These are phyloP conservation scores for Scomber colias DNA, from an alignment of 2,113 vertebrate species.

Conservation along the genomic window DNA sequence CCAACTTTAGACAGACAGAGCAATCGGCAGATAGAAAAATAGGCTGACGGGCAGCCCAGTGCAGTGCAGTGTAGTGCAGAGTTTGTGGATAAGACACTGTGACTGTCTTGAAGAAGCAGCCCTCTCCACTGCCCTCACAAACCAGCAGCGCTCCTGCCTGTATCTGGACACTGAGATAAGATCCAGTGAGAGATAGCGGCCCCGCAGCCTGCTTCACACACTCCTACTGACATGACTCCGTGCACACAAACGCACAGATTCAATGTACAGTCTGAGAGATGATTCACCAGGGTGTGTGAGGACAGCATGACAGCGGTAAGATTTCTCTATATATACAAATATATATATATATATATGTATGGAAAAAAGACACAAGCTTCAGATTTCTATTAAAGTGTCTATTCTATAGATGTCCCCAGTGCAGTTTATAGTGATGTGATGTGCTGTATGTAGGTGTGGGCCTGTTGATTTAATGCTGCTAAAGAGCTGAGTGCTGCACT, in stretches of 20 bases:
- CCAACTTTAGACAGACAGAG: conserved; percentile 51
- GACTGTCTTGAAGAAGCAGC: conserved; percentile 62
- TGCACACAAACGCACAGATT: neutral
- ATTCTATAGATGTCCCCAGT: conserved; percentile 65
- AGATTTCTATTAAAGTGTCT: conserved; percentile 50
- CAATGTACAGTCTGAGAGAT: conserved; percentile 24
- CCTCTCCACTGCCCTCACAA: conserved; percentile 65
- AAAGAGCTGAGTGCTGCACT: conserved; percentile 75
- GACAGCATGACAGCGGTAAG: conserved; percentile 38
- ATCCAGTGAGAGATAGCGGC: conserved; percentile 65
- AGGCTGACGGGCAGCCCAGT: conserved; percentile 39
- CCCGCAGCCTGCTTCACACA: conserved; percentile 59
- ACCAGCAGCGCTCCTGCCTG: conserved; percentile 65
- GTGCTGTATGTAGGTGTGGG: conserved; percentile 56
- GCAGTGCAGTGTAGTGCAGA: conserved; percentile 36
- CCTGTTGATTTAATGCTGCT: conserved; percentile 75
- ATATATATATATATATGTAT: neutral
- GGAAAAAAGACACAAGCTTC: conserved; percentile 21
- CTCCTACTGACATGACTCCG: conserved; percentile 46
- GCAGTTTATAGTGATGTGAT: conserved; percentile 66
- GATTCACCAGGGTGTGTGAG: conserved; percentile 32
- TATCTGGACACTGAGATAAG: conserved; percentile 80
- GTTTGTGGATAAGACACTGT: conserved; percentile 64
- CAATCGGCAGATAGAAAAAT: conserved; percentile 43
- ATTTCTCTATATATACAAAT: conserved; percentile 1